Evolutionary conservation across 2,113 vertebrate genomes (phyloP).

Genomic region (Mesocricetus auratus): DNA sequence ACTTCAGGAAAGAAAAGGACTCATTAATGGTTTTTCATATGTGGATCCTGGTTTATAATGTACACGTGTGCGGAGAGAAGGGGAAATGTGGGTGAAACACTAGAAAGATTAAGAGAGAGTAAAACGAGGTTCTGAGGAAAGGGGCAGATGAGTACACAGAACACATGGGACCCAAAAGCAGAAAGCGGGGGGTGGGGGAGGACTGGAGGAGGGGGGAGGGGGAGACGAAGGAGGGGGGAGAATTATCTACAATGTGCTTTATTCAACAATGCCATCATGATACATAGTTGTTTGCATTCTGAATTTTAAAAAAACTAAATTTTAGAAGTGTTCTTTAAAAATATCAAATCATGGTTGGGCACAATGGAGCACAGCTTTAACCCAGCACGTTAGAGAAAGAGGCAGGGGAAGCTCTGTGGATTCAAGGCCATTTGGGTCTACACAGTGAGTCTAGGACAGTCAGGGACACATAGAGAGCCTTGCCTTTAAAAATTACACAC

Average conservation of each 20-base stretch:
- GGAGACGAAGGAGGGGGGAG: not conserved
- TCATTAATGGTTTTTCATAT: not conserved
- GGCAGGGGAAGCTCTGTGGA: not conserved
- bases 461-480: not conserved
- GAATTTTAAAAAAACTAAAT: not conserved
- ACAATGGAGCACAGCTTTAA: not conserved
- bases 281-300: not conserved
- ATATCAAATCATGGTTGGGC: not conserved
- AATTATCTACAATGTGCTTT: not conserved
- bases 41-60: not conserved
- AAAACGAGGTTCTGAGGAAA: not conserved
- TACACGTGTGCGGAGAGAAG: not conserved
- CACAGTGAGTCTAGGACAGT: not conserved
- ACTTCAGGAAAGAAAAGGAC: not conserved
- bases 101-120: not conserved
- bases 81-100: not conserved
- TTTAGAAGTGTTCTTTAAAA: not conserved
- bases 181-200: not conserved
- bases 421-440: not conserved
- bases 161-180: not conserved
- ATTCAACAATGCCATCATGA: no score
- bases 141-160: not conserved
- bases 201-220: not conserved
- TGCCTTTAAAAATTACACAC: not conserved
- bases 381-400: not conserved